Conservation (phyloP, 1,140 invertebrate species). For the Pseudachorutes palmiensis region DNA sequence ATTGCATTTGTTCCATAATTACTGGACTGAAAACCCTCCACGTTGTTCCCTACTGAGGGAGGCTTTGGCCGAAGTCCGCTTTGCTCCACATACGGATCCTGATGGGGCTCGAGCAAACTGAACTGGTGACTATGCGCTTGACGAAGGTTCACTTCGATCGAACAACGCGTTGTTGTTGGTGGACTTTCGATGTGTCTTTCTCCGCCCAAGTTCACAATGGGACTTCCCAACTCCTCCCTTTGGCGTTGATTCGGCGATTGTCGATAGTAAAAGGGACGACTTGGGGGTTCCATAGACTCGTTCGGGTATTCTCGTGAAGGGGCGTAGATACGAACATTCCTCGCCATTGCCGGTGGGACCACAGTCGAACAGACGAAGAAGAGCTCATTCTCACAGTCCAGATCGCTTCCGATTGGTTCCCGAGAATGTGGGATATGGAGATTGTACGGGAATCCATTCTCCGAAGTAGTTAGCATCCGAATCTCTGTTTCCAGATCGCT, state of each 20-base stretch:
- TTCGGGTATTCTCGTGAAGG: constrained; percentile 1
- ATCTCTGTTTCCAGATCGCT: neutral
- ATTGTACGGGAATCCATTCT: neutral
- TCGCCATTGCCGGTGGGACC: neutral
- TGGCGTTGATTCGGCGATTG: neutral
- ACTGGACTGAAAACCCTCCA: neutral
- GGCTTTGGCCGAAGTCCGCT: neutral
- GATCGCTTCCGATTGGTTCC: neutral
- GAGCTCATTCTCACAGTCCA: constrained; percentile 6
- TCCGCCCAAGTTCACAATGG: neutral
- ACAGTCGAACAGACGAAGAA: constrained; percentile 13
- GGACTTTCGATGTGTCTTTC: neutral
- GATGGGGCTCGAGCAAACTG: neutral
- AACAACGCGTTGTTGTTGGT: constrained; percentile 22
- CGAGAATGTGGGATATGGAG: neutral
- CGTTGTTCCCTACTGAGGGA: neutral
- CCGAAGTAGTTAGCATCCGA: neutral
- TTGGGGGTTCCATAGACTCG: neutral
- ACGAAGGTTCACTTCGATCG: constrained; percentile 28
- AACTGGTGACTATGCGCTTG: constrained; percentile 2
- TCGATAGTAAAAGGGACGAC: constrained; percentile 11
- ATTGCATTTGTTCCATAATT: neutral
- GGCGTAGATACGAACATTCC: constrained; percentile 8
- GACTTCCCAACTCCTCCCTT: neutral
- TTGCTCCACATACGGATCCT: neutral